phyloP scores from a whole-genome alignment of 2,113 vertebrate species.

The Strigops habroptila region DNA sequence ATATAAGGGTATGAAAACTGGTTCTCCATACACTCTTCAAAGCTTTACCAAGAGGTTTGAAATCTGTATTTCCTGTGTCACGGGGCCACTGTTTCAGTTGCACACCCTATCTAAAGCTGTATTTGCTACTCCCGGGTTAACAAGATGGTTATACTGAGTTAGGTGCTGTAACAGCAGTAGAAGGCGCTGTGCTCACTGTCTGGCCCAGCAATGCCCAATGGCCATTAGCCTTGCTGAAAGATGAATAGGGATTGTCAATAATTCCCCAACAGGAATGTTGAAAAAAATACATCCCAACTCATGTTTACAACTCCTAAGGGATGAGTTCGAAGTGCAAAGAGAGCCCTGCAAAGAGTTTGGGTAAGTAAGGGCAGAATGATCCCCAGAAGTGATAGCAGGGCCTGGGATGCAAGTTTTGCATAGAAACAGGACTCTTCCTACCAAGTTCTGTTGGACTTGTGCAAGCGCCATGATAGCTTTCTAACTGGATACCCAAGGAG shows the following conservation, averaged over 20 bases:
- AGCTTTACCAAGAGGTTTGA: not conserved
- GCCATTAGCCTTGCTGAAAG: not conserved
- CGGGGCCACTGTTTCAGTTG: not conserved
- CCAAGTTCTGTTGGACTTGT: not conserved
- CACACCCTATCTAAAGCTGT: not conserved
- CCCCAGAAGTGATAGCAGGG: not conserved
- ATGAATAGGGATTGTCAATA: not conserved
- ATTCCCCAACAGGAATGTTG: not conserved
- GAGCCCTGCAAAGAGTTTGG: not conserved
- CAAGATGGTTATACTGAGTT: rapidly evolving
- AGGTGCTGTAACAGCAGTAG: not conserved
- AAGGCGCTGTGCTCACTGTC: not conserved
- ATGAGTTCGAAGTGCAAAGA: not conserved
- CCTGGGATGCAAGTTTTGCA: not conserved
- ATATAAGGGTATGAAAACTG: not conserved
- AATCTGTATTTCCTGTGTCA: not conserved
- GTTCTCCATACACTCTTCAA: not conserved
- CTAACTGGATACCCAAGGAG: not conserved
- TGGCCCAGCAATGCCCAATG: not conserved
- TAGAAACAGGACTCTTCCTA: not conserved
- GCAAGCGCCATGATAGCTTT: not conserved
- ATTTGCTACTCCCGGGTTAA: rapidly evolving
- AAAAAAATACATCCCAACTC: not conserved
- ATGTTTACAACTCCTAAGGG: not conserved
- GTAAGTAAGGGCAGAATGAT: not conserved